Evolutionary conservation across 2,797 vertebrate species (phyloP), one percentile per base, ranked within the genome.

Genomic region (Dromococcyx pavoninus): DNA sequence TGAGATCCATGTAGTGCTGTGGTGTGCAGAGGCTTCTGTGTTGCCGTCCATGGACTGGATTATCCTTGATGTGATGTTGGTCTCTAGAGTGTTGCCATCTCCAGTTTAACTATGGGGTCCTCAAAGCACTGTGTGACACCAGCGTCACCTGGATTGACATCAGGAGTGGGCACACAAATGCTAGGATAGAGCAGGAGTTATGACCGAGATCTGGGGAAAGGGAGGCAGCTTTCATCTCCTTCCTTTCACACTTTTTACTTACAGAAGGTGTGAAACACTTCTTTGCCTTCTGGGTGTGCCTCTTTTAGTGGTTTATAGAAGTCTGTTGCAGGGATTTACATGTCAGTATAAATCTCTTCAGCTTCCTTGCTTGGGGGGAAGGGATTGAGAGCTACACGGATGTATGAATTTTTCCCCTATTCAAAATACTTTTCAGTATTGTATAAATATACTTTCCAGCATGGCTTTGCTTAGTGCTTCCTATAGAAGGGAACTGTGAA

Each of bases 271-370:
- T 75, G 88, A 93, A 95, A 69, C 17, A 1, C 33, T 91, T 67
- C 89, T 78, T 77, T 80, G 87, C 89, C 89, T 92, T 71, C 88
- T 91, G 81, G 82, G 30, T 25, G 72, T 89, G 85, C 82, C 79
- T 83, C 62, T 86, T 41, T 17, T 39, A 0, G n/a, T 81, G 89
- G 61, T 35, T 94, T 86, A 33, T 13, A 48, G 61, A 50, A 93
- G 85, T 91, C 79, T 76, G 65, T 89, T 6, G 1, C 69, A 58
- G 58, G 66, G 57, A 91, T 92, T 89, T 93, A 54, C 91, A 33
- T 69, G 87, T 67, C 72, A 18, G 37, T 78, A 82, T 93, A 75
- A 94, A 91, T 84, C 70, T 89, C 76, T 74, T 80, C 93, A 70
- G 41, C 32, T 86, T 81, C 56, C 70, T 35, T 74, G 85, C 75